Base-by-base conservation (phyloP, 2,113 vertebrate species). In the Cettia cetti region DNA sequence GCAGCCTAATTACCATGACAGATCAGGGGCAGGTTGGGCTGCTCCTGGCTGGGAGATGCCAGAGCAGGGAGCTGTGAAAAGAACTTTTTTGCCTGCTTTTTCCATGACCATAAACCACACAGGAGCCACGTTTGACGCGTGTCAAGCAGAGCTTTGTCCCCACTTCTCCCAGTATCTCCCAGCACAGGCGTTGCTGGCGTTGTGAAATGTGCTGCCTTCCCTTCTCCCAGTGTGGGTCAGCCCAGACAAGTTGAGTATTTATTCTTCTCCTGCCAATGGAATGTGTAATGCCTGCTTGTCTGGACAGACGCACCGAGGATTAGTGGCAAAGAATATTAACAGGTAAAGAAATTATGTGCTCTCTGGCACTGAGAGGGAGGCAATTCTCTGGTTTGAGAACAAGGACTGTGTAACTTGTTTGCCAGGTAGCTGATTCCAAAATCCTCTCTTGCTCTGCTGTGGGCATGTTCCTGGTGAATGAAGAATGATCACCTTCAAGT, bases 261-360 rank as follows among this genome's bases (percentile, higher is more conserved):
- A 68, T 97, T 83, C 92, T 95, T 80, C 94, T 91, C 56, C 91
- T 96, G 96, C 95, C 94, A 96, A 1, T 94, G 96, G 95, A 96
- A 97, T 97, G 95, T 86, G 96, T 94, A 97, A 97, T 95, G 93
- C 96, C 92, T 96, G 39, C 96, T 96, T 97, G 96, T 95, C 96
- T 91, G 96, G 95, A 95, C 96, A 97, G 96, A 96, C 76, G 30
- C 83, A 21, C 83, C 14, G 89, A 47, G 95, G 94, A 97, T 97
- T 95, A 97, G 96, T 96, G 95, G 96, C 94, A 92, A 23, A 71
- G 94, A 87, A 89, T 97, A 96, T 94, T 86, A 96, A 88, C 96
- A 97, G 94, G 94, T 96, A 96, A 78, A 93, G 95, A 71, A 96
- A 84, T 95, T 78, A 71, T 44, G 89, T 68, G 77, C 77, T 91